phyloP scores from a whole-genome alignment of 2,888 invertebrate genomes.

The Caprella mutica region DNA sequence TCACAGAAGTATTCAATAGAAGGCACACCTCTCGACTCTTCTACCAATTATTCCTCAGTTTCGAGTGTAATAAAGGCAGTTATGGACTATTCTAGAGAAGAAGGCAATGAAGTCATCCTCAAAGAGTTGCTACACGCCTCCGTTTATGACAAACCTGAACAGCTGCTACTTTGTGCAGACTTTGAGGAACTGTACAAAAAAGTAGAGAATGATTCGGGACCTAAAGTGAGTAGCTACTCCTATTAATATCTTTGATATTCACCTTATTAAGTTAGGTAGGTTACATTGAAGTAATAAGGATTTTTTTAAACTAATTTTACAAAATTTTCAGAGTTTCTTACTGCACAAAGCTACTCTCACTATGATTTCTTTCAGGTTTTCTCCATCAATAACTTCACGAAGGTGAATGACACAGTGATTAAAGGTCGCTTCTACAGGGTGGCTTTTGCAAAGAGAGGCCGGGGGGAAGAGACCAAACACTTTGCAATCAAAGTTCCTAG shows the following conservation, averaged over 20 bases:
- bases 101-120: too few species aligned
- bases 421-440: slow-evolving; percentile 18
- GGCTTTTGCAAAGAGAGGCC: slow-evolving; percentile 14
- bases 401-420: slow-evolving; percentile 3
- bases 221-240: neutral
- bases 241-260: neutral
- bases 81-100: too few species aligned
- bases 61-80: too few species aligned
- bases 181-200: neutral
- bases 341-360: too few species aligned
- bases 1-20: too few species aligned
- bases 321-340: too few species aligned
- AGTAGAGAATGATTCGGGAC: neutral
- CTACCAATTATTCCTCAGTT: too few species aligned
- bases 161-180: slow-evolving; percentile 16
- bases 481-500: slow-evolving; percentile 58
- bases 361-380: slow-evolving; percentile 17
- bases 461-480: slow-evolving; percentile 39
- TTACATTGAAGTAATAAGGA: too few species aligned
- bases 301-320: too few species aligned
- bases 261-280: neutral
- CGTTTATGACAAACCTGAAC: slow-evolving; percentile 20
- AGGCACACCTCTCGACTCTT: too few species aligned
- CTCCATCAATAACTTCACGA: slow-evolving; percentile 16
- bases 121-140: slow-evolving; percentile 20